Base-by-base conservation (phyloP, 2,888 invertebrate species). In the Dryobota labecula region DNA sequence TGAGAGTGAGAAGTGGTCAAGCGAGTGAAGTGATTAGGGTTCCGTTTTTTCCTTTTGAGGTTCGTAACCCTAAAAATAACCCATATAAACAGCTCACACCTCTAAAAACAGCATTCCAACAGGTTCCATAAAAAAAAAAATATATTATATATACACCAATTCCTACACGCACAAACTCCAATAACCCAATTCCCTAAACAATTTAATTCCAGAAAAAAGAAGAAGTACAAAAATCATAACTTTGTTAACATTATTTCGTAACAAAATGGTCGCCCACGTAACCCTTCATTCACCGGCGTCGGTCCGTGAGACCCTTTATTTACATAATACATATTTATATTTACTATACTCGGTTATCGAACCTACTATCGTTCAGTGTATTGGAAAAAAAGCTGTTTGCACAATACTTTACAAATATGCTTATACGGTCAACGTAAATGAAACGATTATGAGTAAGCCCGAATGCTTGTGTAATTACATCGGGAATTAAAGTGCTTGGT, bases 261-360 rank as follows among this genome's bases (percentile, higher is more conserved):
- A 80, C 78, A 84, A 85, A 84, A 83, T 84, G 86, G 86, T 86
- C 87, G 79, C 81, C 74, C 78, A 73, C 82, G 81, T 85, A 87
- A 86, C 86, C 88, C 84, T 78, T 82, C 76, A 67, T 66, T 68
- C 68, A 54, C 75, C 61, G 70, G 65, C 68, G 73, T 53, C 74
- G 70, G 71, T 76, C 73, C 43, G 58, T 62, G 57, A 60, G 71
- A 76, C 85, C 85, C 87, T 82, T 70, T 89, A 89, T 90, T 89
- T 90, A 90, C 88, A 89, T 88, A 87, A 89, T 90, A 90, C 88
- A 89, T 88, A 87, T 87, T 85, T 82, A 88, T 88, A 87, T 87
- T 85, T 77, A 85, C 86, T 72, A 57, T 71, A 65, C 82, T 63
- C 88, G 92, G 90, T 81, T 89, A 90, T 92, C 91, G 92, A 93